Conservation (phyloP, 2,888 invertebrate species). For the Sepiola atlantica region DNA sequence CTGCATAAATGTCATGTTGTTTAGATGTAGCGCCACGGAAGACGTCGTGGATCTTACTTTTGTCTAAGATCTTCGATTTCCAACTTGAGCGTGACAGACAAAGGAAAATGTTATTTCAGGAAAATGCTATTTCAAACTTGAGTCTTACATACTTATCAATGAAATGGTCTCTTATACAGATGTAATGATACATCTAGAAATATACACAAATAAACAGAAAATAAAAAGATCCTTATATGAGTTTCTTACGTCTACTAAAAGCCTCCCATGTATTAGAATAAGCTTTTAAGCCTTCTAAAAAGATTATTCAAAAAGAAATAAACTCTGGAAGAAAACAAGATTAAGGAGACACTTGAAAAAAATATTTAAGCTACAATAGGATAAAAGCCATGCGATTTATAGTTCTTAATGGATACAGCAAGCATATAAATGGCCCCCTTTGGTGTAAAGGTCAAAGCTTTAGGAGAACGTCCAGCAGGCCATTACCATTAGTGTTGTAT, state of each 20-base stretch:
- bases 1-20: too few relatives aligned
- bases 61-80: too few relatives aligned
- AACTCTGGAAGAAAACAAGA: not conserved
- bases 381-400: not conserved
- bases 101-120: too few relatives aligned
- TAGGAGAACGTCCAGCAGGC: not conserved
- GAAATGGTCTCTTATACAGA: too few relatives aligned
- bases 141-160: too few relatives aligned
- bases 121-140: too few relatives aligned
- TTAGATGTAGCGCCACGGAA: too few relatives aligned
- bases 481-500: too few relatives aligned
- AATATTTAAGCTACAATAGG: not conserved
- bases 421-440: not conserved
- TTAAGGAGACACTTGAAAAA: not conserved
- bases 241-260: not conserved
- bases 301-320: not conserved
- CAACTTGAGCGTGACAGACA: too few relatives aligned
- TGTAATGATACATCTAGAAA: too few relatives aligned
- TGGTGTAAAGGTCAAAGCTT: not conserved
- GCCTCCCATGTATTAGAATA: not conserved
- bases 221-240: not conserved
- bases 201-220: too few relatives aligned
- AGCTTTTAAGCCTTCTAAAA: not conserved
- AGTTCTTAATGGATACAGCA: not conserved
- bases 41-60: too few relatives aligned